Conservation (phyloP, 2,113 vertebrate genomes). For the Nothobranchius kuhntae region DNA sequence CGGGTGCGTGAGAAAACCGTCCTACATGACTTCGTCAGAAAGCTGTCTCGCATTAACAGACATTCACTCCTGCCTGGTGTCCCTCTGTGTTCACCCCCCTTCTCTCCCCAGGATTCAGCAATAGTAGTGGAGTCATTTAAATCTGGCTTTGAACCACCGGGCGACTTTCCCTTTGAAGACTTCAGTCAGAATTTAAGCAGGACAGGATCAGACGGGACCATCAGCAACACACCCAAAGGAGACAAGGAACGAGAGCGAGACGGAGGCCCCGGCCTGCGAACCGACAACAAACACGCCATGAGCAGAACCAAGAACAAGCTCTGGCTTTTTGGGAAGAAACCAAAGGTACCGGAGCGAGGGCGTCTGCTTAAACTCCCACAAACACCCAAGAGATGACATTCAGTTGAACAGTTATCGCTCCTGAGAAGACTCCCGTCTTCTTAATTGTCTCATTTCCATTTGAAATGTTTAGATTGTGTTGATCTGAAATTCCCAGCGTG, state of each 20-base stretch:
- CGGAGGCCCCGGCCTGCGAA: conserved; percentile 75
- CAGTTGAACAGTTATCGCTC: background rate
- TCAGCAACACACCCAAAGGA: conserved; percentile 88
- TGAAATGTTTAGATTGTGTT: background rate
- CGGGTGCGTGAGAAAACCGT: conserved; percentile 76
- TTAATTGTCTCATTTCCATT: background rate
- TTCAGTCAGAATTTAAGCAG: conserved; percentile 97
- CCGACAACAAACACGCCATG: conserved; percentile 88
- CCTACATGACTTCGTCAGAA: background rate
- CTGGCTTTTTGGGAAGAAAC: conserved; percentile 99
- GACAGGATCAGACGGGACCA: conserved; percentile 92
- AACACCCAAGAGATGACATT: background rate
- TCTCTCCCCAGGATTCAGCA: conserved; percentile 83
- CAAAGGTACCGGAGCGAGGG: conserved; percentile 84
- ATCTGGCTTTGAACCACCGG: conserved; percentile 94
- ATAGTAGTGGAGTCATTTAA: conserved; percentile 98
- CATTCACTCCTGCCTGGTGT: background rate
- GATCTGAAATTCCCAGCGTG: background rate
- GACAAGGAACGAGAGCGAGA: conserved; percentile 67
- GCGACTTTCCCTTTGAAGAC: conserved; percentile 96
- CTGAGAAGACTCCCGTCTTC: background rate
- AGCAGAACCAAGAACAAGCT: conserved; percentile 95
- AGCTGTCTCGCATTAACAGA: background rate
- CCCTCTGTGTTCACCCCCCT: background rate
- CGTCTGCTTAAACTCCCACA: background rate